Base-by-base conservation (phyloP, 2,113 vertebrate genomes). In the Urocitellus parryii region DNA sequence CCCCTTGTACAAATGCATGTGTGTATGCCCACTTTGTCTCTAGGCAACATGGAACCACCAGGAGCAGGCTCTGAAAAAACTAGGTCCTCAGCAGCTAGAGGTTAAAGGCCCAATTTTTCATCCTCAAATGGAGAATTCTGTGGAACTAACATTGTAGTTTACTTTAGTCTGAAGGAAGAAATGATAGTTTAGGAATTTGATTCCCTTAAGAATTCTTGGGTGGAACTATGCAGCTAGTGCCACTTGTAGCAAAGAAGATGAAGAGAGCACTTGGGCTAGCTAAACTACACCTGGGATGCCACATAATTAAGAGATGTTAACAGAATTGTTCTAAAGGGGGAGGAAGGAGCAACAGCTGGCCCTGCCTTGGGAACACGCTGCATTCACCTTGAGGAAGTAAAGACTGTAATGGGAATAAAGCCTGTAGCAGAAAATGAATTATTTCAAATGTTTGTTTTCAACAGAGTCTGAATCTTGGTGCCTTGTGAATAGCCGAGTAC, bases 371-470 rank as follows among this genome's bases (percentile, higher is more conserved):
- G 32, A 79, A 14, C 29, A 79, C 8, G 13, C 27, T 18, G 37
- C 25, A 20, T 32, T 94, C 76, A 93, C 72, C 79, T 91, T 61
- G 70, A 20, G 61, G 27, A 87, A 91, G 2, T 3, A 0, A 65
- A 94, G 18, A 9, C 80, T 74, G 68, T 58, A 67, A 56, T 34
- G 27, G n/a, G 34, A 56, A 81, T 48, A 65, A 93, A 91, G 27
- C 48, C 12, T 48, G 42, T n/a, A 32, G 18, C 4, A 65, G 72
- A 86, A 84, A 73, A 91, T 77, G 61, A 95, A 37, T 83, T 56
- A 81, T 96, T 93, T 95, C 32, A 88, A 65, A 63, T 77, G 37
- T 83, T 97, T 97, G 29, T 65, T 86, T 86, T 78, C 63, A 91
- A 32, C 2, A 77, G 29, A 84, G 61, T 77, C 73, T 91, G 78